phyloP scores from a whole-genome alignment of 2,888 invertebrate genomes.

The Xestobium rufovillosum region DNA sequence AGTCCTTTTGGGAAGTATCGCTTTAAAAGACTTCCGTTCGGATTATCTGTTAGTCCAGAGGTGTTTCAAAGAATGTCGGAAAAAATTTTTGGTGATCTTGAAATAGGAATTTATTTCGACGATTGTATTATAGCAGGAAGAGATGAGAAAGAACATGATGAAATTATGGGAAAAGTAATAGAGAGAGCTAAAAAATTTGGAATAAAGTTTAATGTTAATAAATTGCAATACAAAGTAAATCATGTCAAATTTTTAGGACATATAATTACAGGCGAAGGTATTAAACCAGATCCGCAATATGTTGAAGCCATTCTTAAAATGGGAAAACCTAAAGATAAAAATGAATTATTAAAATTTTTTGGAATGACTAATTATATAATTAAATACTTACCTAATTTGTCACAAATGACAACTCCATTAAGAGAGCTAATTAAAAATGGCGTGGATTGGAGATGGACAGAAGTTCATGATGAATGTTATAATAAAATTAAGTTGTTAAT shows the following conservation, averaged over 20 bases:
- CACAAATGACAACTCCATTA: constrained; percentile 17
- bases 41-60: constrained; percentile 20
- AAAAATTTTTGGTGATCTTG: constrained; percentile 22
- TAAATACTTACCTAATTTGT: constrained; percentile 22
- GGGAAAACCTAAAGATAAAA: constrained; percentile 10
- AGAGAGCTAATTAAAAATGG: constrained; percentile 26
- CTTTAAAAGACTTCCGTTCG: no score
- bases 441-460: constrained; percentile 20
- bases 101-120: constrained; percentile 26
- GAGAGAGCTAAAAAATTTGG: constrained; percentile 10
- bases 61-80: constrained; percentile 23
- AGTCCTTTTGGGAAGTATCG: constrained; percentile 22
- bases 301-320: constrained; percentile 12
- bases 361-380: constrained; percentile 22
- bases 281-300: constrained; percentile 12
- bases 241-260: constrained; percentile 16
- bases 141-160: constrained; percentile 22
- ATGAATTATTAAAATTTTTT: constrained; percentile 9
- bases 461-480: constrained; percentile 19
- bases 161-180: constrained; percentile 21
- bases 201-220: constrained; percentile 12
- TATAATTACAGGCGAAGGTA: constrained; percentile 11
- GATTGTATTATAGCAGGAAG: constrained; percentile 25
- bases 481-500: constrained; percentile 24
- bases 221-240: constrained; percentile 10